Percentiles rank a stretch among this genome's conserved stretches.
Conservation (phyloP, 2,113 vertebrate species). For the Pteruthius melanotis region DNA sequence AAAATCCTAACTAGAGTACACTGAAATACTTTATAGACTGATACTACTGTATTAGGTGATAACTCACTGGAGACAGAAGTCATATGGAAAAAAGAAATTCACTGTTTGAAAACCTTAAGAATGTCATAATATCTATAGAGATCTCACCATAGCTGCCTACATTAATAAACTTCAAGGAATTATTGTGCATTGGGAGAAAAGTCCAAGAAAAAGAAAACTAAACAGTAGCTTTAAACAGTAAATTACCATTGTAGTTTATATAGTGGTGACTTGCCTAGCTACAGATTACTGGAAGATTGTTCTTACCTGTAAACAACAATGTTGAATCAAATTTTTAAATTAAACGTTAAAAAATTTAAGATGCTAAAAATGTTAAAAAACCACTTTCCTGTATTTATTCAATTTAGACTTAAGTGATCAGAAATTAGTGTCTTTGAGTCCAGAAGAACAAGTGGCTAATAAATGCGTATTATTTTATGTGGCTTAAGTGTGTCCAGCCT, state of each 20-base stretch:
- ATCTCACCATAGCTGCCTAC: not conserved
- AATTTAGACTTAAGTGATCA: constrained; percentile 7
- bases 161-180: not conserved
- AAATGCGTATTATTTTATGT: constrained; percentile 27
- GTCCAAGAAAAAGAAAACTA: not conserved
- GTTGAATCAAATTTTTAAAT: not conserved
- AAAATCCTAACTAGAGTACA: not conserved
- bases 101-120: not conserved
- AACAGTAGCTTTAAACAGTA: not conserved
- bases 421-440: not conserved
- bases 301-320: not conserved
- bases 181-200: not conserved
- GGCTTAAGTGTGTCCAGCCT: not conserved
- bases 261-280: not conserved
- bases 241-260: not conserved
- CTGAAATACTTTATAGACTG: not conserved
- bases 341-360: not conserved
- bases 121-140: not conserved
- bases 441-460: not conserved
- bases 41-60: not conserved
- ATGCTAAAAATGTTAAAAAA: not conserved
- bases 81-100: not conserved
- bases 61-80: not conserved
- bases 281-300: not conserved
- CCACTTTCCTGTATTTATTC: not conserved